Evolutionary conservation across 53 echinoderm and acorn worm species (phyloP).

Genomic region (Echinometra lucunter): DNA sequence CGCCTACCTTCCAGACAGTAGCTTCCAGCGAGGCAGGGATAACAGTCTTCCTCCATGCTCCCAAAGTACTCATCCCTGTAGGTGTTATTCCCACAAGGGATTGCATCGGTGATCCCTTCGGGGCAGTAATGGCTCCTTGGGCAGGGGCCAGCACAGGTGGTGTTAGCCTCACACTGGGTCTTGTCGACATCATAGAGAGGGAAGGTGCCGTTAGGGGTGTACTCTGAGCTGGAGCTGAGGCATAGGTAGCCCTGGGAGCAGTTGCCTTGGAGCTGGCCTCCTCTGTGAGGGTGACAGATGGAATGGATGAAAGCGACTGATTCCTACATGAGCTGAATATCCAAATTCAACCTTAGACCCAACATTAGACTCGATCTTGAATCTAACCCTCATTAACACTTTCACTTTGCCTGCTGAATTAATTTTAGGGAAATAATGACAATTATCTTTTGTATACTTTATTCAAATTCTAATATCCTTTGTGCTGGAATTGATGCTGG

Average conservation of each 20-base stretch:
- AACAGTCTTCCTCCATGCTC: slow-evolving; percentile 87
- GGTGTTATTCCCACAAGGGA: slow-evolving; percentile 88
- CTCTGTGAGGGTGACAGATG: slow-evolving; percentile 69
- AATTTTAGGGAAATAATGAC: too few species aligned
- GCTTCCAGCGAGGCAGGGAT: slow-evolving; percentile 85
- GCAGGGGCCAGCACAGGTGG: slow-evolving; percentile 94
- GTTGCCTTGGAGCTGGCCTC: slow-evolving; percentile 88
- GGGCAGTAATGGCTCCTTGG: slow-evolving; percentile 96
- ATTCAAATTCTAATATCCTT: too few species aligned
- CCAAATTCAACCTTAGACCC: too few species aligned
- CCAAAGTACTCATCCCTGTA: slow-evolving; percentile 85
- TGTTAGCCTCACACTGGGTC: slow-evolving; percentile 89
- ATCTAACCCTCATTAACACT: too few species aligned
- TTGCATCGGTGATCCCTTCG: slow-evolving; percentile 85
- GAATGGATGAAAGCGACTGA: too few species aligned
- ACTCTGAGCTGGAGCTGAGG: slow-evolving; percentile 85
- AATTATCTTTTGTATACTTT: too few species aligned
- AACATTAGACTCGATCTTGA: too few species aligned
- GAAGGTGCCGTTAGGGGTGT: slow-evolving; percentile 84
- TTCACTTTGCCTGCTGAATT: too few species aligned
- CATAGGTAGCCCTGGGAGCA: slow-evolving; percentile 99
- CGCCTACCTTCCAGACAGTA: slow-evolving; percentile 91
- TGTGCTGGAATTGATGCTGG: too few species aligned
- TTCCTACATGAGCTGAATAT: too few species aligned
- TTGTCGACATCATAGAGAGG: slow-evolving; percentile 86